phyloP scores from a whole-genome alignment of 2,888 invertebrate genomes.

The Hirtodrosophila cameraria region DNA sequence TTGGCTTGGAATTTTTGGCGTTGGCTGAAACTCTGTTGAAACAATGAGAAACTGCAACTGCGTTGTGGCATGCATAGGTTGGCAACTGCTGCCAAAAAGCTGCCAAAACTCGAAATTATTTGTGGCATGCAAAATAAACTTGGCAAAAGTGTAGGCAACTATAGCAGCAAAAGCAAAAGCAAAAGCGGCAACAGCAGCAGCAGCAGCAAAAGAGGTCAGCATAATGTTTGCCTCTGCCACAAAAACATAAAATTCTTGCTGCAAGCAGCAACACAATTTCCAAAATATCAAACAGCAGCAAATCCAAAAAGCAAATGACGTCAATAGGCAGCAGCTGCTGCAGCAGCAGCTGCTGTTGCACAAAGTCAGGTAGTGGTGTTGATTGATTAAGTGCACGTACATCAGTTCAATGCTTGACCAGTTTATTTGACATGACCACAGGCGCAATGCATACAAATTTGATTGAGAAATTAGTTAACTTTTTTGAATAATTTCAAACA shows the following conservation, averaged over 20 bases:
- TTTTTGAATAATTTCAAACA: no score
- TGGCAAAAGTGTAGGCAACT: constrained; percentile 1
- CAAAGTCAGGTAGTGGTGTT: no score
- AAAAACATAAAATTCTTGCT: constrained; percentile 14
- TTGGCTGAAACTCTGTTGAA: constrained; percentile 33
- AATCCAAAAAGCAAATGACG: constrained; percentile 3
- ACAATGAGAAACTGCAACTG: constrained; percentile 28
- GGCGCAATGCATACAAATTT: no score
- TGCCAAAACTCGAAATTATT: constrained; percentile 52
- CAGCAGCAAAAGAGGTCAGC: constrained; percentile 1
- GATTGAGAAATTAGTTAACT: no score
- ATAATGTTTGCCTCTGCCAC: constrained; percentile 20
- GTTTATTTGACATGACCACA: no score
- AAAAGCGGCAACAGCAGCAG: background rate
- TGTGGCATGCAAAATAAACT: constrained; percentile 55
- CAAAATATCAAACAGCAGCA: constrained; percentile 6
- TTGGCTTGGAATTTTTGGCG: constrained; percentile 43
- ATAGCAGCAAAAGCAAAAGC: background rate
- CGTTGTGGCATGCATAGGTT: constrained; percentile 16
- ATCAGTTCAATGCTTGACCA: no score
- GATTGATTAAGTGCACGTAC: no score
- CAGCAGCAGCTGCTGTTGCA: no score
- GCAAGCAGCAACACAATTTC: constrained; percentile 2
- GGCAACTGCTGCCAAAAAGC: constrained; percentile 30
- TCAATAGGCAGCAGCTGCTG: constrained; percentile 5